Percentiles rank a stretch among this genome's conserved stretches.
phyloP scores from a whole-genome alignment of 2,888 invertebrate genomes.

The Scaptomyza tumidula region DNA sequence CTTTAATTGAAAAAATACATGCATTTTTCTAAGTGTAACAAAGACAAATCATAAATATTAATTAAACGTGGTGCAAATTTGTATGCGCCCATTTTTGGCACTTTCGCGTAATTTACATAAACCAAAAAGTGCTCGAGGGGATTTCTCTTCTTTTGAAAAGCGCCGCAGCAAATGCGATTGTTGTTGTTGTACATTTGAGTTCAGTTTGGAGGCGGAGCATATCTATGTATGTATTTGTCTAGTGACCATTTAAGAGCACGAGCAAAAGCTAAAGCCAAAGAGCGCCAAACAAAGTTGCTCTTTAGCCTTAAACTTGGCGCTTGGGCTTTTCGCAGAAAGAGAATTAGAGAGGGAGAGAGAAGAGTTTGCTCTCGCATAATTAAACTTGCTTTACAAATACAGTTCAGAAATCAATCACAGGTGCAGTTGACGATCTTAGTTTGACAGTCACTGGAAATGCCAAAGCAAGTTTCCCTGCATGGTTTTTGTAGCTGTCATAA shows the following conservation, averaged over 20 bases:
- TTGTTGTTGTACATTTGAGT: slow-evolving; percentile 26
- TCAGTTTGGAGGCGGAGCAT: slow-evolving; percentile 64
- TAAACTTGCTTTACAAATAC: slow-evolving; percentile 45
- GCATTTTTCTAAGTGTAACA: slow-evolving; percentile 1
- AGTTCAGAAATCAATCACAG: slow-evolving; percentile 66
- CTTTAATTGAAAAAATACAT: no score
- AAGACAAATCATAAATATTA: slow-evolving; percentile 41
- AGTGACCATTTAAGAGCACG: slow-evolving; percentile 38
- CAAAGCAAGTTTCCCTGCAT: slow-evolving; percentile 65
- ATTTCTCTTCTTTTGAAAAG: not conserved
- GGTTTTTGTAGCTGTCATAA: slow-evolving; percentile 62
- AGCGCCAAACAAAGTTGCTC: slow-evolving; percentile 6
- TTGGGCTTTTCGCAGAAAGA: not conserved
- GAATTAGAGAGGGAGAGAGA: slow-evolving; percentile 11
- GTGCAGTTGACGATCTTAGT: slow-evolving; percentile 59
- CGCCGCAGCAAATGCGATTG: not conserved
- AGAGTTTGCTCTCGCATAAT: slow-evolving; percentile 27
- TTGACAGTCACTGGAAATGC: slow-evolving; percentile 57
- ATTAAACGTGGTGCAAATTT: slow-evolving; percentile 35
- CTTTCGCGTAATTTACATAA: slow-evolving; percentile 42
- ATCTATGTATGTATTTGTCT: slow-evolving; percentile 17
- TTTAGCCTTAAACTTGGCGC: not conserved
- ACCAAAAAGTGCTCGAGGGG: slow-evolving; percentile 7
- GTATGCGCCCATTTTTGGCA: slow-evolving; percentile 65
- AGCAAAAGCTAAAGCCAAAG: slow-evolving; percentile 15